phyloP scores from a whole-genome alignment of 2,888 invertebrate genomes.

The Erebia palarica region DNA sequence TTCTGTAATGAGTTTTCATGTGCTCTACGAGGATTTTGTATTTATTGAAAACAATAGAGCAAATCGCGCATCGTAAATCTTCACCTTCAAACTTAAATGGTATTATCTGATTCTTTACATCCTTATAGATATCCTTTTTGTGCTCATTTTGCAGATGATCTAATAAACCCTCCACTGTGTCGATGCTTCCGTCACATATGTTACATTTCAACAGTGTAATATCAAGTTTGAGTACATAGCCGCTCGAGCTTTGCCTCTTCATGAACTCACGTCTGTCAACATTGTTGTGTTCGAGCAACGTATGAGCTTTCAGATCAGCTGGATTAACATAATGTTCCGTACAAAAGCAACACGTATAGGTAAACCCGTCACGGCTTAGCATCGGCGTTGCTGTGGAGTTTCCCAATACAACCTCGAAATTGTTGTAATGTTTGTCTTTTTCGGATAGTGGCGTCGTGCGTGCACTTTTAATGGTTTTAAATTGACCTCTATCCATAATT shows the following conservation, averaged over 20 bases:
- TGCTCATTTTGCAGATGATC: conserved; percentile 58
- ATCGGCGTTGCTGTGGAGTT: conserved; percentile 51
- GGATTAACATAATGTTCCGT: conserved; percentile 41
- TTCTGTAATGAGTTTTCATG: conserved; percentile 57
- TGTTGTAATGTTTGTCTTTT: conserved; percentile 9
- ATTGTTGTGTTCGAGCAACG: conserved; percentile 31
- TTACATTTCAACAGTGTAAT: conserved; percentile 58
- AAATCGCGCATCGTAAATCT: conserved; percentile 50
- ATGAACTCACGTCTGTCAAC: conserved; percentile 12
- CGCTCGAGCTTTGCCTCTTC: conserved; percentile 29
- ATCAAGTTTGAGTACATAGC: conserved; percentile 56
- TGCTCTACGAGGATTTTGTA: conserved; percentile 52
- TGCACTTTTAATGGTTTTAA: neutral
- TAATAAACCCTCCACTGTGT: conserved; percentile 55
- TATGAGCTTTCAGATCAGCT: conserved; percentile 45
- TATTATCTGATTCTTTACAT: conserved; percentile 64
- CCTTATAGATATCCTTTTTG: conserved; percentile 54
- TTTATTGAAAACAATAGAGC: conserved; percentile 44
- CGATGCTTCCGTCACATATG: conserved; percentile 51
- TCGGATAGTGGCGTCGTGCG: neutral
- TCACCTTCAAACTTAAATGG: conserved; percentile 49
- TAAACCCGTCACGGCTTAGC: conserved; percentile 42
- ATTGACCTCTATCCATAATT: neutral
- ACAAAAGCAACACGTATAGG: conserved; percentile 45
- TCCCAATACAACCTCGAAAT: conserved; percentile 15